Conservation (phyloP, 2,113 vertebrate species). For the Saguinus imperator region DNA sequence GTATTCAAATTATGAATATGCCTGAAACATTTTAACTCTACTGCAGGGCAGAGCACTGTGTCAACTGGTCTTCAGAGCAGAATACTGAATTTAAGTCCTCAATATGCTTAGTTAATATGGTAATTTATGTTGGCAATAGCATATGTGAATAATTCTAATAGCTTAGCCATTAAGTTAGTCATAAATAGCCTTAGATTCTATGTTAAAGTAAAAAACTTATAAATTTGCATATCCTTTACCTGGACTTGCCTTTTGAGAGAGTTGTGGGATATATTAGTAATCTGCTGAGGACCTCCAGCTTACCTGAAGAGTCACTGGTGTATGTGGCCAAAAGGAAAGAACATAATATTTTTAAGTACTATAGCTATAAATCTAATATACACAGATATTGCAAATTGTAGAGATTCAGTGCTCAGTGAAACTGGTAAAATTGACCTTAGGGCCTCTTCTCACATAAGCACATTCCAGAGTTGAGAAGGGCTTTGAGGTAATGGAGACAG, state of each 20-base stretch:
- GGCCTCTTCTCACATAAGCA: background rate
- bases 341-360: background rate
- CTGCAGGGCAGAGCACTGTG: background rate
- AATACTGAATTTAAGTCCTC: background rate
- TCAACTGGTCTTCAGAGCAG: background rate
- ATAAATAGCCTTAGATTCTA: slow-evolving; percentile 14
- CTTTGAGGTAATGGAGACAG: background rate
- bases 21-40: slow-evolving; percentile 39
- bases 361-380: background rate
- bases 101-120: background rate
- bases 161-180: background rate
- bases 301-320: background rate
- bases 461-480: background rate
- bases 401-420: background rate
- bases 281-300: background rate
- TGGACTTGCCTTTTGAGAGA: background rate
- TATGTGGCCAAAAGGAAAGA: background rate
- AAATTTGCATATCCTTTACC: background rate
- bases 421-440: background rate
- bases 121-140: slow-evolving; percentile 36
- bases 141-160: slow-evolving; percentile 44
- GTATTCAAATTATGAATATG: background rate
- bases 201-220: slow-evolving; percentile 27
- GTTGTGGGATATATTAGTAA: background rate
- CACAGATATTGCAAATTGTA: background rate